A percentile compares a stretch with the other conserved stretches of the same genome.
Evolutionary conservation across 2,888 invertebrate species (phyloP).

Genomic region (Hypena proboscidalis): DNA sequence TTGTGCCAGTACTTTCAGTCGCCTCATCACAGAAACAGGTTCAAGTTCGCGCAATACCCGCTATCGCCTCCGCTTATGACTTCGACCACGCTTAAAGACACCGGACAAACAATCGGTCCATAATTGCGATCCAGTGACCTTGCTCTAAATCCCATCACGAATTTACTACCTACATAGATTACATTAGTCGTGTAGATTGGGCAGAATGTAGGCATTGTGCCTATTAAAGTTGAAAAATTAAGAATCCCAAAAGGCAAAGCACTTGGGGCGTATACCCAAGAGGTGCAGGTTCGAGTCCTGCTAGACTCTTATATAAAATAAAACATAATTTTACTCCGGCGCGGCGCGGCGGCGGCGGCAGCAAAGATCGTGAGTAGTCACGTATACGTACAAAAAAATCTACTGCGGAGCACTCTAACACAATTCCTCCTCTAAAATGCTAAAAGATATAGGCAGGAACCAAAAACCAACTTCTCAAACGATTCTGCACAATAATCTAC

Average conservation of each 20-base stretch:
- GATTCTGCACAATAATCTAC: conserved; percentile 14
- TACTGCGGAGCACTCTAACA: neutral
- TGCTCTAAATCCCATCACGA: conserved; percentile 55
- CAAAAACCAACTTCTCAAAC: neutral
- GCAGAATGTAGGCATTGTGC: conserved; percentile 11
- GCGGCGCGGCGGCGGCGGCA: too few relatives aligned
- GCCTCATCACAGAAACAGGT: too few relatives aligned
- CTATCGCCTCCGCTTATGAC: conserved; percentile 14
- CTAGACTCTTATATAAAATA: neutral
- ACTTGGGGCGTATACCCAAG: too few relatives aligned
- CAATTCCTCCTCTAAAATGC: too few relatives aligned
- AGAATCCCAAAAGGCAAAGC: neutral
- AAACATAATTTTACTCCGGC: too few relatives aligned
- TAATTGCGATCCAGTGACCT: conserved; percentile 56
- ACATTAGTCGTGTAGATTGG: conserved; percentile 2
- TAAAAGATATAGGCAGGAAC: neutral
- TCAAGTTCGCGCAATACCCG: neutral
- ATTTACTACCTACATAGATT: conserved; percentile 26
- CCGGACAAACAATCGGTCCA: conserved; percentile 58
- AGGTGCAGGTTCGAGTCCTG: too few relatives aligned
- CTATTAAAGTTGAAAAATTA: neutral
- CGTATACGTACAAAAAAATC: conserved; percentile 1
- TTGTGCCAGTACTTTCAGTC: too few relatives aligned
- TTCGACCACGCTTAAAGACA: conserved; percentile 22
- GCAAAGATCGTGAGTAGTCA: too few relatives aligned